Base-by-base conservation (phyloP, 2,888 invertebrate species). In the Melanargia galathea region DNA sequence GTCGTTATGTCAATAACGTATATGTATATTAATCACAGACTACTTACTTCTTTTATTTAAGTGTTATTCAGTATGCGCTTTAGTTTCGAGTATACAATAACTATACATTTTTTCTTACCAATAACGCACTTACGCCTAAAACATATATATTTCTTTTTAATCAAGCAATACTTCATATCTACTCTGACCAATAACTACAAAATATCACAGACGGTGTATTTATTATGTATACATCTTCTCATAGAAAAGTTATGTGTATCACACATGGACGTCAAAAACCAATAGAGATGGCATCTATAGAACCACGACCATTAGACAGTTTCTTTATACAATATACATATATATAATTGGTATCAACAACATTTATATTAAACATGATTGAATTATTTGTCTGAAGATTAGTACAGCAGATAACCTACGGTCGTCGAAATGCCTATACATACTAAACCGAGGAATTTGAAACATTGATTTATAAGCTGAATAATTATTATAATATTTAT, bases 161-260 rank as follows among this genome's bases (percentile, higher is more conserved):
- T 82, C 90, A 91, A 90, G 89, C 88, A 88, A 87, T 86, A 89
- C 89, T 86, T 86, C 87, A 87, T 84, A 84, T 81, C 89, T 87
- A 87, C 81, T 87, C 80, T 85, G 89, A 83, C 84, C 90, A 87
- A 90, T 89, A 87, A 90, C 88, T 90, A 91, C 90, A 90, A 91
- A 90, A 91, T 91, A 91, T 91, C 91, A 91, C 91, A 91, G 91
- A 90, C 90, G 84, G 88, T 87, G 86, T 90, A 84, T 90, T 90
- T 89, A 90, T 90, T 90, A 90, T 91, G 91, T 90, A 90, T 90
- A 90, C 89, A 89, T 91, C 84, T 87, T 90, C 90, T 91, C 88
- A 86, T 90, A 91, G 90, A 90, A 90, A 89, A 89, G 83, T 88
- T 86, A 84, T 86, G 88, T 88, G 90, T 90, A 89, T 87, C 80